These are phyloP conservation scores for Catharus ustulatus DNA, from an alignment of 2,797 vertebrate species.

Conservation along the genomic window DNA sequence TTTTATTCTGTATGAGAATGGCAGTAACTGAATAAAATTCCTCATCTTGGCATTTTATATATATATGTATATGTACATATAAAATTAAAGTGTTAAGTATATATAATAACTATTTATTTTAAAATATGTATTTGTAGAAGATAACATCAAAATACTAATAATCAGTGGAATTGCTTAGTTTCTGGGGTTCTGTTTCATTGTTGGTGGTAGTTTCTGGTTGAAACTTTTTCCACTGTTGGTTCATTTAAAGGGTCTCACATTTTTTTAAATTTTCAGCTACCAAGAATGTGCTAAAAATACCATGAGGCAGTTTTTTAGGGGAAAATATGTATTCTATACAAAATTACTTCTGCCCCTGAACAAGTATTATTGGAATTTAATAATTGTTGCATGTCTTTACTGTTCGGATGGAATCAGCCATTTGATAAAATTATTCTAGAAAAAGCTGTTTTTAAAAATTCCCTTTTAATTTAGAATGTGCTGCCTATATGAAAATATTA, in stretches of 20 bases:
- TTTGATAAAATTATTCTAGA: neutral
- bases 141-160: neutral
- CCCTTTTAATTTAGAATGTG: neutral
- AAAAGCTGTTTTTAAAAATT: neutral
- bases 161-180: neutral
- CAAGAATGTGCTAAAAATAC: neutral
- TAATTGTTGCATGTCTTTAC: neutral
- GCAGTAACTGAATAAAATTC: neutral
- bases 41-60: neutral
- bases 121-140: neutral
- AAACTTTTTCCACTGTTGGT: neutral
- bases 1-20: neutral
- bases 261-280: neutral
- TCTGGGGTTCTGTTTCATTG: neutral
- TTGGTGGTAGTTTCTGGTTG: neutral
- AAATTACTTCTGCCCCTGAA: neutral
- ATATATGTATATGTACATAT: rapidly evolving
- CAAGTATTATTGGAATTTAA: neutral
- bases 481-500: neutral
- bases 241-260: neutral
- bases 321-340: neutral
- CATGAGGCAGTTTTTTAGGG: neutral
- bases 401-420: neutral
- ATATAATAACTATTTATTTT: neutral
- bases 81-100: neutral